Evolutionary conservation across 2,888 invertebrate genomes (phyloP), one percentile per base, ranked within the genome.

Genomic region (Priocnemis perturbator): DNA sequence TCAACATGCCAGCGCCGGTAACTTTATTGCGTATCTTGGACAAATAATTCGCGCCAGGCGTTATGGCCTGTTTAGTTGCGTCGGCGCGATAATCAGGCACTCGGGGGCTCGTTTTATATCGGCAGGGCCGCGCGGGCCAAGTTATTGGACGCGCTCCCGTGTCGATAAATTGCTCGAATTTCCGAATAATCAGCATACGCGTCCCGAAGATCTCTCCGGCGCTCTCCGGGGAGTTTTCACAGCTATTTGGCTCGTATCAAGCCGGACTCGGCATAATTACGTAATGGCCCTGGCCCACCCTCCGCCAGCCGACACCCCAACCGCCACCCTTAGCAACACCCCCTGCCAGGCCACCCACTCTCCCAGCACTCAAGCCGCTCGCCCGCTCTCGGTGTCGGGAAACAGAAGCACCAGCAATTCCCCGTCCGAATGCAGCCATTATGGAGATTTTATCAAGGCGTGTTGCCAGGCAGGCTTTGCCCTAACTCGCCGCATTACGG

Each of bases 371-470:
- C 74, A 75, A 78, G 79, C 73, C 74, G 71, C 71, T 80, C n/a
- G n/a, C n/a, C n/a, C n/a, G n/a, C n/a, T n/a, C n/a, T n/a, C 66
- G 78, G 73, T 64, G 73, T 77, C 69, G 73, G 73, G 60, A 70
- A 82, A 81, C 78, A 83, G 81, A 78, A 81, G 80, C 82, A 79
- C 69, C 76, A 79, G 78, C 82, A 83, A 85, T 83, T 85, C 77
- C 74, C 71, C 78, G 37, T 70, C 71, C 78, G 75, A 86, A 84
- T 79, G 82, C 78, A 82, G 81, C 81, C 82, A 86, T 85, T 85
- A 84, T 82, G 81, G 77, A 85, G 84, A 86, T 86, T 84, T 85
- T 86, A 85, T 85, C 85, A 80, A 83, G 81, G 82, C 76, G 74
- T 79, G 78, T 78, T 82, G 81, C 81, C 78, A 82, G 76, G 73